Evolutionary conservation across 2,113 vertebrate genomes (phyloP), one percentile per base, ranked within the genome.

Genomic region (Rhineura floridana): DNA sequence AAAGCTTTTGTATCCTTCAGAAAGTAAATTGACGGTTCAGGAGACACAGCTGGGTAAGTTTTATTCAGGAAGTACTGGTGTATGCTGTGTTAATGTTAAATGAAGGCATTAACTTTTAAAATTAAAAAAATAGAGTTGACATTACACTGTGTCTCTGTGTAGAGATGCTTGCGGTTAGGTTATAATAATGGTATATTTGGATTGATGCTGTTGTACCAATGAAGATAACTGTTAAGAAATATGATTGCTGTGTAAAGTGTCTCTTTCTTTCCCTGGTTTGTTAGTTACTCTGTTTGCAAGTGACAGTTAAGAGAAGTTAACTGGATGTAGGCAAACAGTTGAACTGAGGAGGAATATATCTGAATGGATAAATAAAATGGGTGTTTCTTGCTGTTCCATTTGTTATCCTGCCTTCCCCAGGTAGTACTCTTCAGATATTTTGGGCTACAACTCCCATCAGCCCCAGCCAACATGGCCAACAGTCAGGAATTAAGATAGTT

Each of bases 11-110:
- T 98, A 97, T 84, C 99, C 99, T 19, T 93, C 98, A 86, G 99
- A 99, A 97, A 98, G 94, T 96, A 98, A 98, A 95, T 93, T 98
- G 95, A 99, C 96, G 92, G 73, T 98, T 96, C 97, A 99, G 85
- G 99, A 99, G 95, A 97, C 98, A 77, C 97, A 98, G 86, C 95
- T 98, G 96, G 98, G 99, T 99, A 97, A 98, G 98, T 95, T 92
- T 23, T 1, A 94, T 93, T 94, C 33, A 87, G 76, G 85, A 85
- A 23, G 2, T 92, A 7, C 83, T 89, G 6, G 39, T 84, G 39
- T 76, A 42, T 80, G 92, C 87, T 6, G 67, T 85, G 2, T 63
- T 90, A 82, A 91, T 80, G 15, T 65, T 4, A 44, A 1, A 65
- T 59, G 1, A 5, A 4, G 81, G 81, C 62, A 12, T 75, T 76